Evolutionary conservation across 2,113 vertebrate genomes (phyloP), one percentile per base, ranked within the genome.

Genomic region (Pipra filicauda): DNA sequence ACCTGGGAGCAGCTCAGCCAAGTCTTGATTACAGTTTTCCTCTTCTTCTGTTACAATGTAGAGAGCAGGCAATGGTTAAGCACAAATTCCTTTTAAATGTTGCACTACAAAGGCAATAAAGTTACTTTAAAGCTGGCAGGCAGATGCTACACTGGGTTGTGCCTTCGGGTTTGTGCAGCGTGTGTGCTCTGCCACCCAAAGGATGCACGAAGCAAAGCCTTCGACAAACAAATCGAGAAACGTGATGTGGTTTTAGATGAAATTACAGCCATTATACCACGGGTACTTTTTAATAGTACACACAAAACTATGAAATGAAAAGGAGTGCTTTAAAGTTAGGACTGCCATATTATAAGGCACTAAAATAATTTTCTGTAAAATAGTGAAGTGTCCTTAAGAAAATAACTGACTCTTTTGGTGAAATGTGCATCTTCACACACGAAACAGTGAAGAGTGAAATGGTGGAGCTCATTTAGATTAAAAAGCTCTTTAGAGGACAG

Each of bases 171-270:
- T 7, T 2, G 31, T 69, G 77, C 66, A 14, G 31, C 8, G 54
- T 59, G 92, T 69, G 80, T 69, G 80, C 95, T 95, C 97, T 97
- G 97, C 98, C 96, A 91, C 97, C 97, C 96, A 84, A 97, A 97
- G 97, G 98, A 92, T 20, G 54, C 41, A 3, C 5, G 17, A 67
- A 88, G 97, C 73, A 97, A 87, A 97, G 85, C 89, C 80, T 21
- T 7, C 51, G 35, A 72, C 35, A 24, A 73, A 48, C 21, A 30
- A 31, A 16, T 31, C 19, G 2, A 70, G 49, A 71, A 80, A 67
- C 30, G 1, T 4, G 9, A 26, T 5, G 74, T 69, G 51, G 18
- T 21, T 75, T 55, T 59, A 52, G 22, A 11, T 33, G 17, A 91
- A 85, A 51, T 33, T 31, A 30, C 2, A 46, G 41, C 41, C 10